Percentiles rank a stretch among this genome's conserved stretches.
Evolutionary conservation across 1,140 invertebrate genomes (phyloP).

Genomic region (roundworm (Caenorhabditis elegans)): DNA sequence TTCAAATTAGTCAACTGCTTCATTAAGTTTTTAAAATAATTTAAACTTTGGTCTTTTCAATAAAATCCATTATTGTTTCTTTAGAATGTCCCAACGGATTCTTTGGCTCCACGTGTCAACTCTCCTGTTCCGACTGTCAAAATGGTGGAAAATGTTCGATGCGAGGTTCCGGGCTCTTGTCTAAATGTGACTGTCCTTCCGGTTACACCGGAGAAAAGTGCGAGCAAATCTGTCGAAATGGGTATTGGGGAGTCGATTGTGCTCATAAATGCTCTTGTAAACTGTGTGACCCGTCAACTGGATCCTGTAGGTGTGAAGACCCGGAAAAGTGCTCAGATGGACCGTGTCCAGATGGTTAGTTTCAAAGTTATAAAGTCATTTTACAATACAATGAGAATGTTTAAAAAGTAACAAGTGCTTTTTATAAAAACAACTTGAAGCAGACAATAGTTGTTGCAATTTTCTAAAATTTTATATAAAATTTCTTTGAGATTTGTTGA

Average conservation of each 20-base stretch:
- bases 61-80: no score
- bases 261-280: conserved; percentile 16
- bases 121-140: conserved; percentile 77
- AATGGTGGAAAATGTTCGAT: conserved; percentile 78
- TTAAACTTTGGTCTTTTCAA: no score
- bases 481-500: not conserved
- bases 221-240: conserved; percentile 70
- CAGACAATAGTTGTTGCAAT: no score
- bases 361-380: no score
- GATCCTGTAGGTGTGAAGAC: not conserved
- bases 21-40: no score
- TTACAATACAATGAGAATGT: no score
- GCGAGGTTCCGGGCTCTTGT: conserved; percentile 78
- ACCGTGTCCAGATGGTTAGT: conserved; percentile 18
- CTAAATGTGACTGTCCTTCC: conserved; percentile 80
- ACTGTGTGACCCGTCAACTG: not conserved
- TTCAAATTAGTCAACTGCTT: no score
- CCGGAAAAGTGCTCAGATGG: not conserved
- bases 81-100: conserved; percentile 69
- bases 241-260: conserved; percentile 39
- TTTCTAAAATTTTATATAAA: no score
- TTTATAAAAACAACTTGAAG: no score
- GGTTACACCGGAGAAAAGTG: conserved; percentile 77
- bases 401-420: no score
- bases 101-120: conserved; percentile 79